These are phyloP conservation scores for Buathra laborator DNA, from an alignment of 2,888 invertebrate genomes.

Conservation along the genomic window DNA sequence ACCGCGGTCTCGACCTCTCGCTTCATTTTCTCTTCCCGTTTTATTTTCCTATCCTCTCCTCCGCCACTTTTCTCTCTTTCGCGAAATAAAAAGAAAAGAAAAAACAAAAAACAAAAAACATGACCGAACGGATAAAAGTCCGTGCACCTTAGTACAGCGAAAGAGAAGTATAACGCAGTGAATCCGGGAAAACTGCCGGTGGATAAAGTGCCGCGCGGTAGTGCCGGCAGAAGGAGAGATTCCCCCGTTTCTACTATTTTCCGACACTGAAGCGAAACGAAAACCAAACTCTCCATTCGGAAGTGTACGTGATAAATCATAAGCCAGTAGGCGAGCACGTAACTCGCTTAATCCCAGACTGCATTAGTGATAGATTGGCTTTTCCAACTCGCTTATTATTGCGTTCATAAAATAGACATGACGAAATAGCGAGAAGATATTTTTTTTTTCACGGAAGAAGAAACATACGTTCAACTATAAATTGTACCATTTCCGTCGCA, in stretches of 20 bases:
- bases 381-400: background rate
- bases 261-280: conserved; percentile 33
- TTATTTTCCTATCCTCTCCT: conserved; percentile 53
- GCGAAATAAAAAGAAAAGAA: conserved; percentile 12
- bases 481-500: no score
- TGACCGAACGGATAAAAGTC: conserved; percentile 5
- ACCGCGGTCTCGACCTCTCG: conserved; percentile 62
- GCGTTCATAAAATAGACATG: background rate
- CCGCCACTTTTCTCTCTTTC: conserved; percentile 25
- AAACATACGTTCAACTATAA: background rate
- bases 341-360: conserved; percentile 33
- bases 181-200: conserved; percentile 56
- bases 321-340: conserved; percentile 7
- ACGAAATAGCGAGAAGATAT: no score
- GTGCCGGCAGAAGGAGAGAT: background rate
- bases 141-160: conserved; percentile 15
- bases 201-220: conserved; percentile 54
- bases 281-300: conserved; percentile 48
- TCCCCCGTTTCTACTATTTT: conserved; percentile 43
- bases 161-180: conserved; percentile 43
- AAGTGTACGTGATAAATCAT: conserved; percentile 53
- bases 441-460: no score
- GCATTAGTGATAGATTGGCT: conserved; percentile 31
- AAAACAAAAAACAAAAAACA: conserved; percentile 29
- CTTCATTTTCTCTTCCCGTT: conserved; percentile 57